phyloP scores from a whole-genome alignment of 2,888 invertebrate genomes.

The Baccha elongata region DNA sequence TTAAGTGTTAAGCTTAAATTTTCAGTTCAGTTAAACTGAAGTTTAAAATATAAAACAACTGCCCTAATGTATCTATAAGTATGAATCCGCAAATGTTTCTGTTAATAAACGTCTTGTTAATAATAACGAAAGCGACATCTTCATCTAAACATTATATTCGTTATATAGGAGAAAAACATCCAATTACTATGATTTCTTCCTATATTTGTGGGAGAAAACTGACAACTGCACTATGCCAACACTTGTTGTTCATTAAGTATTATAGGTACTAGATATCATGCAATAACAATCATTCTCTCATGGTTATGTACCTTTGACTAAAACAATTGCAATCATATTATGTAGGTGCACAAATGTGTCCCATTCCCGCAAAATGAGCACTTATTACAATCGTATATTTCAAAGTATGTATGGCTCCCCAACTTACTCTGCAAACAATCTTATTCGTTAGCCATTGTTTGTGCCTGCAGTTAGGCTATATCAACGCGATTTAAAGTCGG shows the following conservation, averaged over 20 bases:
- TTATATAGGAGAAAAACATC: constrained; percentile 48
- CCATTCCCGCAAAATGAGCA: constrained; percentile 50
- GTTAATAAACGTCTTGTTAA: too few species aligned
- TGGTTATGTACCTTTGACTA: neutral
- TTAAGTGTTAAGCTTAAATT: too few species aligned
- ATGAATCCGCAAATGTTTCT: too few species aligned
- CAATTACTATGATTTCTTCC: constrained; percentile 51
- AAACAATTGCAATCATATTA: neutral
- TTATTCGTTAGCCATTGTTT: constrained; percentile 40
- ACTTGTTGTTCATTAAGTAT: constrained; percentile 53
- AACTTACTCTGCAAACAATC: neutral
- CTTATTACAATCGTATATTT: constrained; percentile 47
- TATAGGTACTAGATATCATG: constrained; percentile 45
- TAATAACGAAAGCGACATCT: neutral
- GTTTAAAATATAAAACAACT: too few species aligned
- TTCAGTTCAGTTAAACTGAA: too few species aligned
- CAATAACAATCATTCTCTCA: constrained; percentile 26
- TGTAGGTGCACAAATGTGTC: constrained; percentile 25
- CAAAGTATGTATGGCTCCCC: constrained; percentile 16
- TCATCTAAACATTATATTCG: constrained; percentile 3
- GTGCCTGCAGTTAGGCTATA: constrained; percentile 49
- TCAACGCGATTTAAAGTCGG: constrained; percentile 40
- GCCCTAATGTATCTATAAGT: too few species aligned
- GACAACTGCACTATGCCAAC: constrained; percentile 31
- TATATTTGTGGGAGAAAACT: constrained; percentile 57